Percentiles rank a stretch among this genome's conserved stretches.
Conservation (phyloP, 2,113 vertebrate genomes). For the Eublepharis macularius region DNA sequence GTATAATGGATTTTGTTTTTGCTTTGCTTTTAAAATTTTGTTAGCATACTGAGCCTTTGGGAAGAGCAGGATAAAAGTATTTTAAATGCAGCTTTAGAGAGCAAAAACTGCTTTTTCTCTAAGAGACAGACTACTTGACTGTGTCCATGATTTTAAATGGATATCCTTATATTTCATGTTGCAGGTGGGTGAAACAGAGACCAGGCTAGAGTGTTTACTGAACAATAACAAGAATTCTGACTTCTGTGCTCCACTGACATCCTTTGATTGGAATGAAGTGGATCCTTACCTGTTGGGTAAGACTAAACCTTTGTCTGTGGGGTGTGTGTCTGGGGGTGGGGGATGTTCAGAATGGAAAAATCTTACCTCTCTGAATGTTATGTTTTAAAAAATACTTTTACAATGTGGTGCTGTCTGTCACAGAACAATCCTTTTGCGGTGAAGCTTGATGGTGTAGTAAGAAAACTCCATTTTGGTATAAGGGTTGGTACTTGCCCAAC, state of each 20-base stretch:
- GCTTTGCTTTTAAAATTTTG: too few relatives aligned
- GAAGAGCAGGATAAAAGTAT: too few relatives aligned
- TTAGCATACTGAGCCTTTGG: too few relatives aligned
- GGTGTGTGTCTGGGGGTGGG: too few relatives aligned
- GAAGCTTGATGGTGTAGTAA: background rate
- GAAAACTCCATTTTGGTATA: background rate
- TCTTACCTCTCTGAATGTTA: background rate
- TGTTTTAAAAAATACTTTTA: background rate
- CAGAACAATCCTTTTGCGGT: background rate
- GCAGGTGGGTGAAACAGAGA: slow-evolving; percentile 97
- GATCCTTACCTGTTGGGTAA: slow-evolving; percentile 97
- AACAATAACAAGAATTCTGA: slow-evolving; percentile 99
- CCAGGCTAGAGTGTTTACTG: slow-evolving; percentile 94
- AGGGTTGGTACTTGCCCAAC: background rate
- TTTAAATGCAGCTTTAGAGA: too few relatives aligned
- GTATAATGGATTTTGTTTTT: too few relatives aligned
- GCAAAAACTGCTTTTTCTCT: background rate
- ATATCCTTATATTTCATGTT: slow-evolving; percentile 38
- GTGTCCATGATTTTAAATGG: background rate
- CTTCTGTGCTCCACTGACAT: slow-evolving; percentile 97
- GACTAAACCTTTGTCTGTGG: slow-evolving; percentile 32
- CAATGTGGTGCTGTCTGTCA: background rate
- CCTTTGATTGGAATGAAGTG: slow-evolving; percentile 99
- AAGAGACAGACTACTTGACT: background rate
- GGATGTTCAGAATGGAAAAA: background rate